Conservation (phyloP, 1,140 invertebrate species). For the Matsumurasca onukii region DNA sequence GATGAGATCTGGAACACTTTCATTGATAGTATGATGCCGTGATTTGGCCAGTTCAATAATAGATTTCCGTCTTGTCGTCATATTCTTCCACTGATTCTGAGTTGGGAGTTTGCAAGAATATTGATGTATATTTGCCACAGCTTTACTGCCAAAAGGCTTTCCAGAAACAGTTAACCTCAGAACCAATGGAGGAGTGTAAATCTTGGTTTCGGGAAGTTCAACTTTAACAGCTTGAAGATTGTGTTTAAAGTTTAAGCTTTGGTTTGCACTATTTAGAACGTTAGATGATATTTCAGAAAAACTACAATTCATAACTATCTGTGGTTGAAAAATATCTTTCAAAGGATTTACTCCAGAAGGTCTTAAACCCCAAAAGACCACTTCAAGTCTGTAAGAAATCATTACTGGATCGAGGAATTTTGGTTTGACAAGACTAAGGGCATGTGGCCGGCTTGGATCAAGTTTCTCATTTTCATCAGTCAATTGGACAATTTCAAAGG, state of each 20-base stretch:
- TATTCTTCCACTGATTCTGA: background rate
- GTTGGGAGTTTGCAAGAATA: background rate
- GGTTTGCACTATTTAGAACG: background rate
- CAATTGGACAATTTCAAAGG: conserved; percentile 4
- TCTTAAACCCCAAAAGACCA: conserved; percentile 30
- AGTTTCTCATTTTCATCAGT: background rate
- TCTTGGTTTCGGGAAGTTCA: background rate
- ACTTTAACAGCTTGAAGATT: background rate
- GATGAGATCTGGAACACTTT: background rate
- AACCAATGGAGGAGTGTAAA: background rate
- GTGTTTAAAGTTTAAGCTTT: background rate
- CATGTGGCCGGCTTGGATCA: too few relatives aligned
- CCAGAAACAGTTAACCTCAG: background rate
- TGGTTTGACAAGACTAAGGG: too few relatives aligned
- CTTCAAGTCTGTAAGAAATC: conserved; percentile 16
- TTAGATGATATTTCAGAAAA: background rate
- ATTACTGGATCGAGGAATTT: background rate
- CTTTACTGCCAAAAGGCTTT: background rate
- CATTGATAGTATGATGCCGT: background rate
- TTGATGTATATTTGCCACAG: background rate
- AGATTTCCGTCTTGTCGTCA: background rate
- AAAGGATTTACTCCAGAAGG: background rate
- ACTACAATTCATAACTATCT: conserved; percentile 22
- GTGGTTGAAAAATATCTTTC: conserved; percentile 32
- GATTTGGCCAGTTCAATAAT: background rate